phyloP scores from a whole-genome alignment of 2,888 invertebrate species.

The Margaritifera margaritifera region DNA sequence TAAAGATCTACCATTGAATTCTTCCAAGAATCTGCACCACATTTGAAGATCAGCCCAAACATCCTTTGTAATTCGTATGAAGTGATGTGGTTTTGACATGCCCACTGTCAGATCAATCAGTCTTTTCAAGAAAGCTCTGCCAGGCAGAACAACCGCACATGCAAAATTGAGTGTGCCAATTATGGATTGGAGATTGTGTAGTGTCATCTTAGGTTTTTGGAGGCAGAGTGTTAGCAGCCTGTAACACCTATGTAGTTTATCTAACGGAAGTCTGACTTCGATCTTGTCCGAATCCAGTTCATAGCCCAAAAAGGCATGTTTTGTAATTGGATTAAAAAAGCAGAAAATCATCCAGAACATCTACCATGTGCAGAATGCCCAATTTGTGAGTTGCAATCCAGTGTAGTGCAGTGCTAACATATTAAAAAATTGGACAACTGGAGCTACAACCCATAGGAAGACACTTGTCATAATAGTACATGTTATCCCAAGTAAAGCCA shows the following conservation, averaged over 20 bases:
- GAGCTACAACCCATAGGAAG: conserved; percentile 18
- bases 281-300: conserved; percentile 5
- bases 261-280: conserved; percentile 12
- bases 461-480: conserved; percentile 16
- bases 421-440: conserved; percentile 16
- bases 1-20: background rate
- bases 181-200: conserved; percentile 10
- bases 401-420: conserved; percentile 19
- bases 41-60: background rate
- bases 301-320: conserved; percentile 13
- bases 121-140: conserved; percentile 10
- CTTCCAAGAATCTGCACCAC: background rate
- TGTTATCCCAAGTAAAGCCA: conserved; percentile 17
- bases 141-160: conserved; percentile 13
- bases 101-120: background rate
- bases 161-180: conserved; percentile 17
- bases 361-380: conserved; percentile 6
- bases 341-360: conserved; percentile 24
- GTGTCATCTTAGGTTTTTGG: background rate
- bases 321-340: conserved; percentile 6
- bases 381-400: conserved; percentile 18
- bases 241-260: conserved; percentile 10
- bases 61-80: background rate
- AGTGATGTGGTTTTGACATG: background rate
- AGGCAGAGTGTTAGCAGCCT: conserved; percentile 1